A percentile compares a stretch with the other conserved stretches of the same genome.
Evolutionary conservation across 1,140 invertebrate species (phyloP).

Genomic region (Littorina saxatilis): DNA sequence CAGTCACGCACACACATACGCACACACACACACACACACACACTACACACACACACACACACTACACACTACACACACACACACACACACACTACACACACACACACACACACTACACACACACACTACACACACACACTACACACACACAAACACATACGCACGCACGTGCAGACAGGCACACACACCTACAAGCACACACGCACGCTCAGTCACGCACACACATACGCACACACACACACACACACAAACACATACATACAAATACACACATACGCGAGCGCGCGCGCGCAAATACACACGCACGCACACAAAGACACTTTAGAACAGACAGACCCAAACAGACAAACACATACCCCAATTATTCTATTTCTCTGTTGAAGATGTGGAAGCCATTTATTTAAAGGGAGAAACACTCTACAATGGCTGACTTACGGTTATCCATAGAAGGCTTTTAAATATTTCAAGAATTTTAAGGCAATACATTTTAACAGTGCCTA

Average conservation of each 20-base stretch:
- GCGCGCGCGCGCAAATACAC: neutral
- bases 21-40: constrained; percentile 17
- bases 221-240: constrained; percentile 9
- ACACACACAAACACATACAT: neutral
- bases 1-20: neutral
- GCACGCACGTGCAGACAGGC: neutral
- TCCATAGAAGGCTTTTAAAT: too few species aligned
- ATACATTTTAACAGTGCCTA: too few species aligned
- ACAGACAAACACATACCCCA: neutral
- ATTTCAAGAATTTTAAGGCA: too few species aligned
- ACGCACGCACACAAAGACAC: neutral
- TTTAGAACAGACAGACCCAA: neutral
- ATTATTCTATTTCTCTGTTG: too few species aligned
- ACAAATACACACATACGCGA: neutral
- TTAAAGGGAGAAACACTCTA: too few species aligned
- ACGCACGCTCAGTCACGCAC: neutral
- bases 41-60: neutral
- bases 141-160: neutral
- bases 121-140: constrained; percentile 9
- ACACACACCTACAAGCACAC: neutral
- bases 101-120: constrained; percentile 19
- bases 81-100: neutral
- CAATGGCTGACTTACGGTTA: too few species aligned
- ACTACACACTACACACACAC: neutral
- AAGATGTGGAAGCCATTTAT: too few species aligned